Evolutionary conservation across 64 coral and sea anemone species (phyloP).

Genomic region (Dendrophyllia cribrosa): DNA sequence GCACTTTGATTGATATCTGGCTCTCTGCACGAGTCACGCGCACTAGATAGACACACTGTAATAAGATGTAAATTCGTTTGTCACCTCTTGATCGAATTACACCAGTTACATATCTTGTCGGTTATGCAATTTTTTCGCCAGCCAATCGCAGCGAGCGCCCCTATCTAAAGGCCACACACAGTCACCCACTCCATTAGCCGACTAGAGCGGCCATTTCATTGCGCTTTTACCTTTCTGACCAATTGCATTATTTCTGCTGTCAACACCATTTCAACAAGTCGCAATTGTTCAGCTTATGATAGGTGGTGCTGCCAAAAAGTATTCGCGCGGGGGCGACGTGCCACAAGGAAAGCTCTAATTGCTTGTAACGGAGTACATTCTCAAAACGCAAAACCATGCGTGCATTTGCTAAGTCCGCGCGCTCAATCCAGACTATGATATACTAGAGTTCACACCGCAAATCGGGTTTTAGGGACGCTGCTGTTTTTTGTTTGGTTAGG

Average conservation of each 20-base stretch:
- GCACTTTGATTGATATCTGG: constrained; percentile 69
- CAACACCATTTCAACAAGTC: constrained; percentile 96
- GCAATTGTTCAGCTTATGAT: constrained; percentile 68
- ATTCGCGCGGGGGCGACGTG: constrained; percentile 70
- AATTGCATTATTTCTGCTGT: constrained; percentile 92
- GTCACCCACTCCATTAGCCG: constrained; percentile 65
- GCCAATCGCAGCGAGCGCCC: constrained; percentile 78
- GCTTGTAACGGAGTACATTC: constrained; percentile 59
- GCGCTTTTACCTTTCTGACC: constrained; percentile 70
- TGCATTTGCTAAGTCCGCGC: background rate
- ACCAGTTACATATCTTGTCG: constrained; percentile 59
- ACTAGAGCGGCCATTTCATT: constrained; percentile 73
- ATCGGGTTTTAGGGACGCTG: background rate
- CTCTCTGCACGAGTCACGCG: constrained; percentile 88
- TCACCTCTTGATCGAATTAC: constrained; percentile 79
- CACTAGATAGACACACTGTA: constrained; percentile 74
- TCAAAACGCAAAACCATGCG: constrained; percentile 79
- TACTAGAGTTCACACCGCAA: constrained; percentile 12
- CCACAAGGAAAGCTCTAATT: constrained; percentile 81
- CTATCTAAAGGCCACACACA: constrained; percentile 87
- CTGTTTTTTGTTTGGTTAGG: constrained; percentile 23
- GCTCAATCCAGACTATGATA: constrained; percentile 37
- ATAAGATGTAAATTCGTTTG: constrained; percentile 84
- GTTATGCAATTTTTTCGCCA: constrained; percentile 53
- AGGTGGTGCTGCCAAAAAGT: constrained; percentile 64